phyloP scores from a whole-genome alignment of 2,113 vertebrate genomes.

The Rhineura floridana region DNA sequence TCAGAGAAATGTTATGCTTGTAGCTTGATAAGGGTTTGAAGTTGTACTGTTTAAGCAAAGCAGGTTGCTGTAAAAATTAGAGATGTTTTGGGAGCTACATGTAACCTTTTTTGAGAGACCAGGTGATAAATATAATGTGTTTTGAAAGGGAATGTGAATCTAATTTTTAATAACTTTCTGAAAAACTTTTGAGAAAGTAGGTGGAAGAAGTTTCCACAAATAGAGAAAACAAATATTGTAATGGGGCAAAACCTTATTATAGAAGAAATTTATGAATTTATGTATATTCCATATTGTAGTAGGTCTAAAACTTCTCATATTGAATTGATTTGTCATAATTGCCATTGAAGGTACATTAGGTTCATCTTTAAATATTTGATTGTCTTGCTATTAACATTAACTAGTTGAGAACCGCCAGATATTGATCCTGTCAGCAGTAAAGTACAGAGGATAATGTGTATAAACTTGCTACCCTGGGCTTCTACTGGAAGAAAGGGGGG shows the following conservation, averaged over 20 bases:
- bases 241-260: neutral
- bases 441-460: neutral
- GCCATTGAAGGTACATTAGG: neutral
- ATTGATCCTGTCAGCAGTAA: neutral
- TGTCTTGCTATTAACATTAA: neutral
- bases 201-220: neutral
- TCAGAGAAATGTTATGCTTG: neutral
- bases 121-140: neutral
- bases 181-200: neutral
- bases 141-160: neutral
- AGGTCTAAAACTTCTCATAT: too few species aligned
- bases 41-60: neutral
- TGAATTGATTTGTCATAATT: neutral
- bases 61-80: neutral
- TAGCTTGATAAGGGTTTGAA: neutral
- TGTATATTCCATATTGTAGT: neutral
- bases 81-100: neutral
- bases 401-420: neutral
- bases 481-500: too few species aligned
- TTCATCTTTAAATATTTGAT: neutral
- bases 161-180: neutral
- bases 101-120: neutral
- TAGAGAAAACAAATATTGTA: neutral
- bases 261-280: neutral
- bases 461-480: too few species aligned